Evolutionary conservation across 2,113 vertebrate species (phyloP), one percentile per base, ranked within the genome.

Genomic region (Rhegmatorhina hoffmannsi): DNA sequence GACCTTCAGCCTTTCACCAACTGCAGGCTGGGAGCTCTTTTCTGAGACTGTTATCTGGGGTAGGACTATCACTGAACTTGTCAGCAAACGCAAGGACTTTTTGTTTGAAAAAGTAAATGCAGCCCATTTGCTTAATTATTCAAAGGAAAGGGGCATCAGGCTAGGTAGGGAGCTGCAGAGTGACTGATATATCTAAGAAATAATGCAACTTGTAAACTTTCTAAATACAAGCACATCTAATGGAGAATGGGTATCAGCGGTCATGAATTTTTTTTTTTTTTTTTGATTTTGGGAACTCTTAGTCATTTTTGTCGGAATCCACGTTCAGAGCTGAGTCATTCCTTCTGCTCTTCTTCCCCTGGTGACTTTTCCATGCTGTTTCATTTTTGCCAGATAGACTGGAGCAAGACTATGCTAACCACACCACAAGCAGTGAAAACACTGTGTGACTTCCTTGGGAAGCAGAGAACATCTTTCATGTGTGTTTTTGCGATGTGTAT

Each of bases 271-370:
- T 55, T 13, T 46, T 49, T 23, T 28, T 25, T 69, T 67, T 49
- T 34, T 59, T 55, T 34, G 8, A 56, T 91, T 91, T 94, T 94
- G 93, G 91, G 88, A 96, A 64, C 60, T 92, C 80, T 97, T 97
- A 97, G 79, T 97, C 96, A 97, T 78, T 93, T 96, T 93, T 2
- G 66, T 95, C 84, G 84, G 84, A 72, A 76, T 96, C 91, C 95
- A 94, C 76, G 92, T 95, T 92, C 73, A 62, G 76, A 86, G 49
- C 92, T 97, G 94, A 97, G 94, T 95, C 93, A 95, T 66, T 96
- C 87, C 93, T 97, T 90, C 95, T 97, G 92, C 60, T 96, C 86
- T 50, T 92, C 94, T 91, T 96, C 76, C 83, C 75, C 79, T 12
- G 11, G 85, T 44, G 83, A 83, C 93, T 95, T 91, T 96, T 95